These are phyloP conservation scores for Pristiophorus japonicus DNA, from an alignment of 2,113 vertebrate species.

Conservation along the genomic window DNA sequence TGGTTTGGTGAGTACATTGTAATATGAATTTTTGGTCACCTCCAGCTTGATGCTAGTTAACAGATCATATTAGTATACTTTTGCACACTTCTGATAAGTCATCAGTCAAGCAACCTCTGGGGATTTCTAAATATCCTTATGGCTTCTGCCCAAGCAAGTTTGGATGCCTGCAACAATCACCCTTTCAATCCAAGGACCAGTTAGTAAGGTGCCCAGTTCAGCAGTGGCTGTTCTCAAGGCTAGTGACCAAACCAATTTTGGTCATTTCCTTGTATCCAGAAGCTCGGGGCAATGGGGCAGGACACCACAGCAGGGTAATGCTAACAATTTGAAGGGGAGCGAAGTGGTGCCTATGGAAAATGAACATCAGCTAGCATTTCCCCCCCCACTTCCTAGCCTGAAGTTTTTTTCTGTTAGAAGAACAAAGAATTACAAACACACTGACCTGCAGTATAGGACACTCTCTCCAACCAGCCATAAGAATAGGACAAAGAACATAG, in stretches of 20 bases:
- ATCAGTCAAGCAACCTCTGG: not conserved
- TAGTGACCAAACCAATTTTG: not conserved
- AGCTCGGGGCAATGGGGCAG: not conserved
- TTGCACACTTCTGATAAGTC: not conserved
- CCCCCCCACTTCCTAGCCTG: too few species aligned
- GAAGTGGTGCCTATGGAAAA: not conserved
- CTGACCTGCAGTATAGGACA: not conserved
- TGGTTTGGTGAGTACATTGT: conserved; percentile 87
- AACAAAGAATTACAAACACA: not conserved
- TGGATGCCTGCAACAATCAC: not conserved
- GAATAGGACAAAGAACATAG: not conserved
- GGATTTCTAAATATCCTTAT: not conserved
- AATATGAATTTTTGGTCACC: not conserved
- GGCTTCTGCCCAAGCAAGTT: not conserved
- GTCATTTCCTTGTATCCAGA: not conserved
- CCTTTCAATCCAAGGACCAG: not conserved
- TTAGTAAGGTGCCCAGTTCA: not conserved
- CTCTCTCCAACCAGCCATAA: not conserved
- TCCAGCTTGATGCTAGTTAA: not conserved
- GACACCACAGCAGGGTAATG: too few species aligned
- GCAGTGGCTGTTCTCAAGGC: not conserved
- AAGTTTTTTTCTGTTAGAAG: not conserved
- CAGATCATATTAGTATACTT: not conserved
- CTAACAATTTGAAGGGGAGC: not conserved
- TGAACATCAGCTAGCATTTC: too few species aligned